Conservation (phyloP, 2,797 vertebrate species). For the Poecilia wingei region DNA sequence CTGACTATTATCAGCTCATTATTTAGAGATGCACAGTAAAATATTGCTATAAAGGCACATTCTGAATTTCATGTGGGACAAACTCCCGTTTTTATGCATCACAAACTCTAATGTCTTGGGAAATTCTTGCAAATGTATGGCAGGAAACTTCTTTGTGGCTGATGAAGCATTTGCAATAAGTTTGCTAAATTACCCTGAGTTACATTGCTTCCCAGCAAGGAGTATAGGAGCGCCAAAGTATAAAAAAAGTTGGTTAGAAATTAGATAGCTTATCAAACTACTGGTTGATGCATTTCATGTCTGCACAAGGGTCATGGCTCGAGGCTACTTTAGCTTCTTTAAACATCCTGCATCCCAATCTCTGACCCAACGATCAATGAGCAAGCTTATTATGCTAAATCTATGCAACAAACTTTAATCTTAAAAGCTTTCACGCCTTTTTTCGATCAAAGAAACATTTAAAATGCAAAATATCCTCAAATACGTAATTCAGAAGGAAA, state of each 20-base stretch:
- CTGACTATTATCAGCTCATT: neutral
- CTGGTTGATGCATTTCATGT: neutral
- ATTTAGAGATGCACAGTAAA: neutral
- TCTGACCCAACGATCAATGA: neutral
- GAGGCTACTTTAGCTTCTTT: conserved; percentile 2
- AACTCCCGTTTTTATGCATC: neutral
- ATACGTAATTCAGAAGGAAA: neutral
- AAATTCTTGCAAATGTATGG: neutral
- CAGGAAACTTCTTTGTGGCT: neutral
- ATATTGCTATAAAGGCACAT: neutral
- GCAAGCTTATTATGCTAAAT: conserved; percentile 3
- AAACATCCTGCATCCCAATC: neutral
- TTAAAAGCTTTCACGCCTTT: neutral
- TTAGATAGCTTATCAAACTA: conserved; percentile 3
- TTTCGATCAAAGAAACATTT: neutral
- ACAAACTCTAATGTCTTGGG: neutral
- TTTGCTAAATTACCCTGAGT: neutral
- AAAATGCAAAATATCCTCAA: neutral
- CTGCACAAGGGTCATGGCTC: neutral
- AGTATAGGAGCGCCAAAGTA: neutral
- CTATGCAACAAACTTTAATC: neutral
- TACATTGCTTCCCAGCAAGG: neutral
- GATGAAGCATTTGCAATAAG: neutral
- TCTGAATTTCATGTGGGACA: neutral
- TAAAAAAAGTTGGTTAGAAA: neutral